These are phyloP conservation scores for Nomada lathburiana DNA, from an alignment of 2,888 invertebrate species.

Conservation along the genomic window DNA sequence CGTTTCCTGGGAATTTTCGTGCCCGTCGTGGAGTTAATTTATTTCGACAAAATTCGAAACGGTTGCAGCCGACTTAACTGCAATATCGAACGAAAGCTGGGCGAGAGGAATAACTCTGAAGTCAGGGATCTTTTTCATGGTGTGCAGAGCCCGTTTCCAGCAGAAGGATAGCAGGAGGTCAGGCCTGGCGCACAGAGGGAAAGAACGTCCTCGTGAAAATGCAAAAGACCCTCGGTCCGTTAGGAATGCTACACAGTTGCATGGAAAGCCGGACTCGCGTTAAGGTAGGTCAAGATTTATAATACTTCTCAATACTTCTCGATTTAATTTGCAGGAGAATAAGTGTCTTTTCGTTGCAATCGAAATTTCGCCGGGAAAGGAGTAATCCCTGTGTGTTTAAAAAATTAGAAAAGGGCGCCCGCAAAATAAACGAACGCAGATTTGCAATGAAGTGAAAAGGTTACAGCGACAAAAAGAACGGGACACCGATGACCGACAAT, in stretches of 20 bases:
- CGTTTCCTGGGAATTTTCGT: neutral
- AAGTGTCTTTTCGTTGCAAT: neutral
- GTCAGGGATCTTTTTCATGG: constrained; percentile 18
- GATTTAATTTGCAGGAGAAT: neutral
- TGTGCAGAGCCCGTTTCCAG: constrained; percentile 72
- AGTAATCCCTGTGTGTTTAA: neutral
- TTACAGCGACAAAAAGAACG: neutral
- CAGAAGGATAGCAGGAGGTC: constrained; percentile 29
- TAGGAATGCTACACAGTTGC: constrained; percentile 87
- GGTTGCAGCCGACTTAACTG: too few relatives aligned
- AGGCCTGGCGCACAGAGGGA: constrained; percentile 71
- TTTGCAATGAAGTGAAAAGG: neutral
- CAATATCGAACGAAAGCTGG: too few relatives aligned
- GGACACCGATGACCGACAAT: neutral
- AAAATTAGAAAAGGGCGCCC: neutral
- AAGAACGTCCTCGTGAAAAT: constrained; percentile 86
- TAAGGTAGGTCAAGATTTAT: constrained; percentile 86
- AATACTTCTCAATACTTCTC: neutral
- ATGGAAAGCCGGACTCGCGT: constrained; percentile 87
- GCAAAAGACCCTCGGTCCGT: constrained; percentile 87
- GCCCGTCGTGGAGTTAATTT: neutral
- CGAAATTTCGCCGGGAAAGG: neutral
- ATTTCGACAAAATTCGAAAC: neutral
- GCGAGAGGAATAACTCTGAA: neutral
- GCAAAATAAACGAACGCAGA: neutral